Base-by-base conservation (phyloP, 2,797 vertebrate genomes). In the Centroberyx gerrardi region DNA sequence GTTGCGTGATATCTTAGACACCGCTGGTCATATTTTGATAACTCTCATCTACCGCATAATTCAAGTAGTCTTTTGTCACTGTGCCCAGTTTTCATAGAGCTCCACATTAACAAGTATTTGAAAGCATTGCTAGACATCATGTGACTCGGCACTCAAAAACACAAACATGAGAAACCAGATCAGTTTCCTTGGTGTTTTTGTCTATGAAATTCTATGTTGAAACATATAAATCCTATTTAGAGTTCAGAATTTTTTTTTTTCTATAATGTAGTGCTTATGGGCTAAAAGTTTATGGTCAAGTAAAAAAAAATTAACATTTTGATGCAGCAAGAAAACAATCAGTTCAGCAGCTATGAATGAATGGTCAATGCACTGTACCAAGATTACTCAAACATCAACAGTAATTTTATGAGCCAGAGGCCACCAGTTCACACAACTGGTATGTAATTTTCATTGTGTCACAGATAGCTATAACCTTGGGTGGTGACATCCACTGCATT, bases 401-500 rank as follows among this genome's bases (percentile, higher is more conserved):
- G 13, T 46, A 8, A 28, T 48, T 48, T 48, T 62, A 33, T 42
- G 3, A 62, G 13, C 14, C 14, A 29, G 49, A 63, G 61, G 28
- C 27, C 28, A 49, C 28, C 15, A n/a, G 36, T 46, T 67, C 15
- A 18, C 4, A 28, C 36, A 38, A 29, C 1, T 56, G 22, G 17
- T 29, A 31, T 68, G 42, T 58, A 12, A 68, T 46, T 56, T 29
- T 56, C 53, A 69, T 44, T 62, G 15, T 81, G 44, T 36, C 49
- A 69, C 54, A 63, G 28, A 76, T 71, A 31, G 52, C 60, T 74
- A 6, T 83, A 75, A 86, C 80, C 74, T 81, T 84, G 72, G 38
- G 36, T 71, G 33, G 12, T 72, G 64, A 71, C 74, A 71, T 64
- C 36, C 33, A 36, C n/a, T 46, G 48, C 48, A 76, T 77, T 83